Evolutionary conservation across 2,797 vertebrate genomes (phyloP).

Genomic region (Hemitrygon akajei): DNA sequence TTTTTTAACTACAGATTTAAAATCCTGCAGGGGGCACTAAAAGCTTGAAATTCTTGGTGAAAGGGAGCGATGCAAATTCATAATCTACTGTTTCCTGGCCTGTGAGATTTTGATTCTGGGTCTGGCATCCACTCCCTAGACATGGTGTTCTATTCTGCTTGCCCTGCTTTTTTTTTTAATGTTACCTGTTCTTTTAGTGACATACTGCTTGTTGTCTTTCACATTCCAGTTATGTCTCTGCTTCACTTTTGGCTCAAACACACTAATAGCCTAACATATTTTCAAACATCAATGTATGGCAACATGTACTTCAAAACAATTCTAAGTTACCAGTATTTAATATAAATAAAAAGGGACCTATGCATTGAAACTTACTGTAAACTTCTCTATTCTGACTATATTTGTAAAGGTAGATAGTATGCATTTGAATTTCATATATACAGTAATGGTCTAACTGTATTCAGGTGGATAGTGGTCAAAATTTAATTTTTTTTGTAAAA

Average conservation of each 20-base stretch:
- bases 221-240: background rate
- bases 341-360: background rate
- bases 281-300: background rate
- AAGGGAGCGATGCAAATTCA: background rate
- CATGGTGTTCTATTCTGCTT: background rate
- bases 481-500: slow-evolving; percentile 6
- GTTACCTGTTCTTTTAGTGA: background rate
- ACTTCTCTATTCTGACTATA: background rate
- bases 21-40: slow-evolving; percentile 4
- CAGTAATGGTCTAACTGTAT: background rate
- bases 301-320: background rate
- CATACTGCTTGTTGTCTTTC: background rate
- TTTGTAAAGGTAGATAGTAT: background rate
- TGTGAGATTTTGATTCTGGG: background rate
- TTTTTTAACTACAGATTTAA: background rate
- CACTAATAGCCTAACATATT: background rate
- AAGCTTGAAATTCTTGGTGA: background rate
- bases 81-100: background rate
- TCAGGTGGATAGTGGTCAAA: background rate
- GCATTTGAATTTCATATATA: background rate
- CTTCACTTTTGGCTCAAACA: background rate
- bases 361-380: background rate
- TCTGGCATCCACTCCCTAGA: background rate
- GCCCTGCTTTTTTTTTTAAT: too few relatives aligned
- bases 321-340: background rate